These are phyloP conservation scores for Fragum fragum DNA, from an alignment of 2,888 invertebrate species.

Conservation along the genomic window DNA sequence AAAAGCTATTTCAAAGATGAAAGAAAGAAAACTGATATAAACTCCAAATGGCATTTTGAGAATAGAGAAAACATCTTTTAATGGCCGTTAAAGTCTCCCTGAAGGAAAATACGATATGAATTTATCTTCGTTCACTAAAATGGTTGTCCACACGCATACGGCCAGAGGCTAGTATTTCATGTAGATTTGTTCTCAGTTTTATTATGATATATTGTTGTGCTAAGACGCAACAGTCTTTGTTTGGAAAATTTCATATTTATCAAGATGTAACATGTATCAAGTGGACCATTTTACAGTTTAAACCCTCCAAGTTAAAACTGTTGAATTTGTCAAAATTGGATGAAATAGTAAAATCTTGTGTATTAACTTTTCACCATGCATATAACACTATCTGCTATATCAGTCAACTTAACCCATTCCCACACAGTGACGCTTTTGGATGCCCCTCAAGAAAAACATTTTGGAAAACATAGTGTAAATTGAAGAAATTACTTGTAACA, in stretches of 20 bases:
- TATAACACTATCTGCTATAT: no score
- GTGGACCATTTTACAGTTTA: background rate
- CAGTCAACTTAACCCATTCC: no score
- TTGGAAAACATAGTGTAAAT: no score
- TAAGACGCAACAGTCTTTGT: conserved; percentile 3
- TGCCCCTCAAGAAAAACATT: no score
- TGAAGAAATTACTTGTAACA: no score
- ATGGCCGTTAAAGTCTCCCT: conserved; percentile 27
- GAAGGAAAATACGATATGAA: conserved; percentile 23
- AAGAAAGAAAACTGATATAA: conserved; percentile 5
- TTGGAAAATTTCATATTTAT: background rate
- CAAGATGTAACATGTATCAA: conserved; percentile 2
- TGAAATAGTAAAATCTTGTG: no score
- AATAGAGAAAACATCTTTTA: conserved; percentile 27
- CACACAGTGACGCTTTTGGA: no score
- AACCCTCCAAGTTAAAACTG: no score
- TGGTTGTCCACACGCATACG: conserved; percentile 14
- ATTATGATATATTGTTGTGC: background rate
- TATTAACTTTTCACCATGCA: no score
- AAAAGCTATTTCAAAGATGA: background rate
- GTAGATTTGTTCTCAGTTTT: conserved; percentile 2
- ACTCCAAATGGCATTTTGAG: conserved; percentile 14
- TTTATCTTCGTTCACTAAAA: conserved; percentile 27
- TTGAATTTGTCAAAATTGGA: no score
- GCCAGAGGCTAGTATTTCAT: background rate